Conservation (phyloP, 2,113 vertebrate species). For the Myanophis thanlyinensis region DNA sequence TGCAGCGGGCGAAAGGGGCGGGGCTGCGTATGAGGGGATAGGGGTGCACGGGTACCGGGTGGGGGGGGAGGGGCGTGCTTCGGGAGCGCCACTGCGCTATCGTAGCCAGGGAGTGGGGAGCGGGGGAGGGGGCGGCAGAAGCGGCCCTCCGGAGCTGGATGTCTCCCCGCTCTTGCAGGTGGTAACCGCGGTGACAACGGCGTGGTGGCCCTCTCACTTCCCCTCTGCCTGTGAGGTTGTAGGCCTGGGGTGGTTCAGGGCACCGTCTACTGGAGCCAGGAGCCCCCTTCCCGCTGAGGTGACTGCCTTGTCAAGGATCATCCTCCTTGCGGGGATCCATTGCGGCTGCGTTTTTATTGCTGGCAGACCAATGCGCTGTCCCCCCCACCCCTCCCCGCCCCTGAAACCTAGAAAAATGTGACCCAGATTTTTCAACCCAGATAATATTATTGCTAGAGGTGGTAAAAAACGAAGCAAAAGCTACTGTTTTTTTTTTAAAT, state of each 20-base stretch:
- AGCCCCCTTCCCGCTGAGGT: not conserved
- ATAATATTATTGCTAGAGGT: not conserved
- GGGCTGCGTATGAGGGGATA: not conserved
- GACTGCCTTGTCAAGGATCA: not conserved
- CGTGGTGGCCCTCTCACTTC: not conserved
- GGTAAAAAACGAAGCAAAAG: not conserved
- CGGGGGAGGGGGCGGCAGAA: not conserved
- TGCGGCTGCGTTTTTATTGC: not conserved
- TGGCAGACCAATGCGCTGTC: not conserved
- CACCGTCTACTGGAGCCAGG: not conserved
- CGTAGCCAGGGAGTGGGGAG: not conserved
- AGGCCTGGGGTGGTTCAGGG: not conserved
- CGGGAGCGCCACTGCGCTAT: not conserved
- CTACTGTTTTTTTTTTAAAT: too few relatives aligned
- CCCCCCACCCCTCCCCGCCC: not conserved
- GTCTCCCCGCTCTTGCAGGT: not conserved
- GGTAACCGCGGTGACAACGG: not conserved
- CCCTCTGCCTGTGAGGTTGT: not conserved
- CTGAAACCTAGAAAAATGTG: slow-evolving; percentile 20
- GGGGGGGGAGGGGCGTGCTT: not conserved
- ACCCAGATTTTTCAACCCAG: slow-evolving; percentile 19
- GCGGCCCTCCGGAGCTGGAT: not conserved
- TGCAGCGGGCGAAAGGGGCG: not conserved
- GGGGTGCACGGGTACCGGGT: not conserved
- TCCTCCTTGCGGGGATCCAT: not conserved